Evolutionary conservation across 1,140 invertebrate genomes (phyloP), one percentile per base, ranked within the genome.

Genomic region (Drosophila equinoxialis): DNA sequence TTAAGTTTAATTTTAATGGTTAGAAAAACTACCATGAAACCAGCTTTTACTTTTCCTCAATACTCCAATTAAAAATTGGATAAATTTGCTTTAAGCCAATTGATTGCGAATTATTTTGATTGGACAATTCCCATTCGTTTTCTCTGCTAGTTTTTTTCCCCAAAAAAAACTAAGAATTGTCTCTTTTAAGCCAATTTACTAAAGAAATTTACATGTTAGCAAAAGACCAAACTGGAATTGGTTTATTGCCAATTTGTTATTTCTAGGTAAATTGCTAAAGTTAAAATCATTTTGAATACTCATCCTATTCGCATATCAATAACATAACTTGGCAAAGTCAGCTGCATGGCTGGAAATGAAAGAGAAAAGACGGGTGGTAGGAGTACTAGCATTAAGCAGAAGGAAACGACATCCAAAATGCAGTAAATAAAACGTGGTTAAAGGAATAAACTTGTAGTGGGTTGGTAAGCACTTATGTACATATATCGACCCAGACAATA

Each of bases 191-290:
- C n/a, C 17, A 51, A 51, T 51, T 51, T 51, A 20, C 17, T 48
- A 17, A 20, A 48, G 7, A 14, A 2, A 8, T 48, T 23, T 23
- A 8, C 45, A 45, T 45, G n/a, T 45, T 4, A 45, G 14, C 6
- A 14, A 45, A 45, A 45, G n/a, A 6, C 4, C 1, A 6, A 51
- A 51, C 3, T 51, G 23, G 8, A 51, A 23, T 51, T 51, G 45
- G 17, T 51, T 51, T 51, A 51, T 51, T 51, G 45, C 17, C 45
- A 51, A 51, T 51, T 51, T 51, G 10, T 51, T 51, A 51, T 51
- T 51, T 51, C 3, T 51, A 45, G 42, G 42, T 45, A 45, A 45
- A 45, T 45, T 45, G 42, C n/a, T 14, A n/a, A 7, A 51, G 17
- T 51, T 51, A 17, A 51, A 51, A 51, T 51, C 17, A 39, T 39